These are phyloP conservation scores for Ormyrus labotus DNA, from an alignment of 2,888 invertebrate genomes.

Conservation along the genomic window DNA sequence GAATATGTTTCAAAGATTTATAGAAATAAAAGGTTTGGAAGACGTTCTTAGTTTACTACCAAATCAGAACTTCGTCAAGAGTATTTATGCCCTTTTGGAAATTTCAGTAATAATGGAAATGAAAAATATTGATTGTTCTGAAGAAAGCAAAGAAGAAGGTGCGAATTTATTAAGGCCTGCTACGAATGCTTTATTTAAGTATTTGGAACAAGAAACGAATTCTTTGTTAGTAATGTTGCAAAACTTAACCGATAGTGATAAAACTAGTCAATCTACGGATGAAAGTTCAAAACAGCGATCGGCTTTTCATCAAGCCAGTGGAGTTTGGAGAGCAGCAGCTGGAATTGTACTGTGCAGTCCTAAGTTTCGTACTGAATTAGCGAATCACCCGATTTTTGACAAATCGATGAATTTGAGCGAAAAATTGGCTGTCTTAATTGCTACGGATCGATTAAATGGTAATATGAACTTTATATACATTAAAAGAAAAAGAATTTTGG, in stretches of 20 bases:
- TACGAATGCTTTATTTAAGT: conserved; percentile 65
- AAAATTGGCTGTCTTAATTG: conserved; percentile 66
- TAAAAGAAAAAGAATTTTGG: background rate
- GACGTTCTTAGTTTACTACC: conserved; percentile 79
- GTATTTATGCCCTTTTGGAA: conserved; percentile 80
- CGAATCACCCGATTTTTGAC: conserved; percentile 70
- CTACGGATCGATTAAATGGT: conserved; percentile 69
- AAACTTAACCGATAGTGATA: conserved; percentile 17
- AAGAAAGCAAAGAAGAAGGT: conserved; percentile 33
- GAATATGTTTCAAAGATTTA: conserved; percentile 79
- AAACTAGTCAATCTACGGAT: background rate
- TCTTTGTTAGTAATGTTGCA: conserved; percentile 61
- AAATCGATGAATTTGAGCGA: conserved; percentile 66
- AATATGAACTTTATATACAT: conserved; percentile 4
- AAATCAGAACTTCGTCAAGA: conserved; percentile 78
- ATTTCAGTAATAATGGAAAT: conserved; percentile 80
- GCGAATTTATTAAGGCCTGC: conserved; percentile 57
- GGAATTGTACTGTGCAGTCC: conserved; percentile 79
- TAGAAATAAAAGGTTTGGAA: conserved; percentile 78
- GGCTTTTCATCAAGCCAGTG: conserved; percentile 67
- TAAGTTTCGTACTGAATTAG: conserved; percentile 77
- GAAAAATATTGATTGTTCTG: conserved; percentile 75
- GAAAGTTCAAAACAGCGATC: conserved; percentile 32
- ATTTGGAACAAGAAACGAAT: conserved; percentile 66
- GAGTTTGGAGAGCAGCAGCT: conserved; percentile 71